phyloP scores from a whole-genome alignment of 2,888 invertebrate species.

The Apodemia duryi region DNA sequence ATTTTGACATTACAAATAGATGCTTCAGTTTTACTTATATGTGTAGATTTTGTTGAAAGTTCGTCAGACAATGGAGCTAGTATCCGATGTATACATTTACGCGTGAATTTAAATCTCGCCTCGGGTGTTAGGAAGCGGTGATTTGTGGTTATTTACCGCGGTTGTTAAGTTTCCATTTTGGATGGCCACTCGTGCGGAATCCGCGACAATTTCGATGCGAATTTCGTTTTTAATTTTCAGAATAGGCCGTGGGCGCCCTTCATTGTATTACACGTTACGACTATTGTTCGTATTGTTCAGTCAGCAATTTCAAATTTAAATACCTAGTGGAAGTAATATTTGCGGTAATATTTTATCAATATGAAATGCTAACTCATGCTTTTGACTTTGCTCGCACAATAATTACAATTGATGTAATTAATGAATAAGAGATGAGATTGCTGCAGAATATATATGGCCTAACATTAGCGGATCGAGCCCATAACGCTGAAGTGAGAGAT shows the following conservation, averaged over 20 bases:
- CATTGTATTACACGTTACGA: constrained; percentile 28
- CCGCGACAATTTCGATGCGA: constrained; percentile 64
- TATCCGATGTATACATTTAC: constrained; percentile 53
- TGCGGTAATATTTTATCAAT: constrained; percentile 16
- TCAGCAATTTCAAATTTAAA: constrained; percentile 31
- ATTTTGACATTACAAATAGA: too few species aligned
- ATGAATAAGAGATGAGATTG: too few species aligned
- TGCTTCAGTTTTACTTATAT: too few species aligned
- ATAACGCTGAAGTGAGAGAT: too few species aligned
- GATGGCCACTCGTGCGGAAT: constrained; percentile 63
- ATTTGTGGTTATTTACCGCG: constrained; percentile 79
- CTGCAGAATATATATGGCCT: too few species aligned
- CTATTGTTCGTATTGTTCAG: constrained; percentile 28
- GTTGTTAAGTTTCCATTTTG: constrained; percentile 75
- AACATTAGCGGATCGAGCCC: too few species aligned
- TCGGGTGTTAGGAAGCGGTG: constrained; percentile 71
- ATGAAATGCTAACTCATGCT: background rate
- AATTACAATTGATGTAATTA: too few species aligned
- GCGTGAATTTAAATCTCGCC: constrained; percentile 75
- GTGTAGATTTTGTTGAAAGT: background rate
- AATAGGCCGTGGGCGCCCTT: constrained; percentile 47
- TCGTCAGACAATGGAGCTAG: constrained; percentile 42
- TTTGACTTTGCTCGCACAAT: background rate
- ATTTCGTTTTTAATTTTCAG: constrained; percentile 71
- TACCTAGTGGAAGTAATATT: constrained; percentile 30